Base-by-base conservation (phyloP, 2,888 invertebrate species). In the Ormyrus rosae region DNA sequence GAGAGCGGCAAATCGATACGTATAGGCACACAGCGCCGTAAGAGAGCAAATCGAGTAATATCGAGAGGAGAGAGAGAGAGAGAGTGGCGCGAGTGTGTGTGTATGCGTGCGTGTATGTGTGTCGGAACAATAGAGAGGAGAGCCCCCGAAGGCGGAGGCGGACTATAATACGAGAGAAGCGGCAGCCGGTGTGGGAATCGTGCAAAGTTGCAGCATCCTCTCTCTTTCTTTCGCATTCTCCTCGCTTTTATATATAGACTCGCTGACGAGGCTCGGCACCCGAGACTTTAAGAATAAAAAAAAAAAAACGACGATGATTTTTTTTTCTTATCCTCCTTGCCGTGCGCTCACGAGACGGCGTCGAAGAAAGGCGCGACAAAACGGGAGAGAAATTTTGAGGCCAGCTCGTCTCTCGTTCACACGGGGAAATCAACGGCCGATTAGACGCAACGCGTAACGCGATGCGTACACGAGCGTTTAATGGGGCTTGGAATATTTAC, bases 181-280 rank as follows among this genome's bases (percentile, higher is more conserved):
- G 53, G 67, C 64, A 69, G 67, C 73, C 67, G 70, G 51, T 76
- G 81, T 74, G 80, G 82, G 83, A 83, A 84, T 83, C 55, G 78
- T 53, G 84, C 81, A 81, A 82, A 84, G 76, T 73, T 76, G 70
- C 80, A 80, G 78, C 65, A 82, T 77, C 79, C 80, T 80, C 82
- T 83, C 78, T 81, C 83, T 80, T 51, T 73, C 77, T 78, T 76
- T 81, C 58, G 55, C 74, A 60, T 72, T 81, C 78, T 69, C 78
- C 48, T 55, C 60, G 8, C 67, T 65, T 76, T 72, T 51, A 70
- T 45, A 19, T 67, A 67, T 69, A 68, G 61, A 55, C 13, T 6
- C 48, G 64, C 55, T 77, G 70, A 70, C 50, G 64, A 56, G 48
- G 58, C 56, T 76, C 34, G 50, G 50, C 60, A 67, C 72, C 60